Conservation (phyloP, 2,888 invertebrate species). For the Pristionchus entomophagus region DNA sequence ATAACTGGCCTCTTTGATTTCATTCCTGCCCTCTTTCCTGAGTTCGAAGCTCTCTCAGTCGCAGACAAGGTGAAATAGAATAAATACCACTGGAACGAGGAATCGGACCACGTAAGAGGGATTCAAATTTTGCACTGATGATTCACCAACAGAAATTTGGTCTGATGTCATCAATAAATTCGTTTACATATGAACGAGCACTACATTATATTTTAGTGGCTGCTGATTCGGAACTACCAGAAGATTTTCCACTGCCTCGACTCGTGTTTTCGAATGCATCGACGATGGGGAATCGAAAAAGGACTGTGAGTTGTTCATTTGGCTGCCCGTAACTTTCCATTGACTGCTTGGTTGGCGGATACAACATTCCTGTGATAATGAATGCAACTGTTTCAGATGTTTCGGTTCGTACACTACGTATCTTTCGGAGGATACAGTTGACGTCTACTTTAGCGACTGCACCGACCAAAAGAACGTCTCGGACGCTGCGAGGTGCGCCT, state of each 20-base stretch:
- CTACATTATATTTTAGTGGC: not conserved
- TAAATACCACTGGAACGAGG: not conserved
- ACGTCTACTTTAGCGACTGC: slow-evolving; percentile 21
- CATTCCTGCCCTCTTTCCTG: not conserved
- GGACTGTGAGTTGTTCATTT: too few relatives aligned
- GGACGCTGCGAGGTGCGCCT: not conserved
- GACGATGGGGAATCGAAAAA: not conserved
- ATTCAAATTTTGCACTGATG: too few relatives aligned
- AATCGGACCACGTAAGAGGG: too few relatives aligned
- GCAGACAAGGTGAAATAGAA: not conserved
- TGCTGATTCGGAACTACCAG: slow-evolving; percentile 13
- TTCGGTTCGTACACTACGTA: slow-evolving; percentile 7
- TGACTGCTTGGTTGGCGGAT: too few relatives aligned
- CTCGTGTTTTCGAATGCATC: not conserved
- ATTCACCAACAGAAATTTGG: too few relatives aligned
- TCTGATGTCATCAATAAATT: too few relatives aligned
- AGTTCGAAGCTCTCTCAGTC: not conserved
- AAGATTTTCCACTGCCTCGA: slow-evolving; percentile 40
- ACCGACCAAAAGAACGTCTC: slow-evolving; percentile 4
- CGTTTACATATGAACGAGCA: not conserved
- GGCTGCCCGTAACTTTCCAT: too few relatives aligned
- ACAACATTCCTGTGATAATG: too few relatives aligned
- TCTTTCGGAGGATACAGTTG: not conserved
- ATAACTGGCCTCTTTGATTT: slow-evolving; percentile 11
- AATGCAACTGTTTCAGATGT: not conserved